Evolutionary conservation across 1,140 invertebrate genomes (phyloP), one percentile per base, ranked within the genome.

Genomic region (Lethocerus indicus): DNA sequence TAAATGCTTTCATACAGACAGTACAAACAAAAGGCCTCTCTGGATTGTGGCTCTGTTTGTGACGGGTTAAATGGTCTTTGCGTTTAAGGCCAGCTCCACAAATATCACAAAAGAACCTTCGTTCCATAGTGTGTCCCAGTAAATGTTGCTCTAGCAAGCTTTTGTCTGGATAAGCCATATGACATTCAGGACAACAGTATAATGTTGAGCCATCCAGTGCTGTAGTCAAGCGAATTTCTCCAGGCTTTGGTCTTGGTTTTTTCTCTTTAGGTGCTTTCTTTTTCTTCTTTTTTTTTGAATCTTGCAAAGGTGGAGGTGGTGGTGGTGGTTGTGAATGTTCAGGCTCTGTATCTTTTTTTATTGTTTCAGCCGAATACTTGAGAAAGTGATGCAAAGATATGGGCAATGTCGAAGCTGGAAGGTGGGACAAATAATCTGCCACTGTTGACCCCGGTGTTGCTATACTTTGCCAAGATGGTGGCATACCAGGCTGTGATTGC

Each of bases 161-260:
- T 45, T 82, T 76, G 58, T 87, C 83, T 0, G 83, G 81, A 61
- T 87, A 86, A 16, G 83, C 80, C 76, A 87, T 79, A 60, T 89
- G 83, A 58, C 85, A 87, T 59, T 87, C 83, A 1, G 84, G 83
- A 61, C 84, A 87, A 61, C 84, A 85, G 56, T 84, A 87, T 1
- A 87, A 60, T 0, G 83, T 85, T 16, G 82, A 84, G 1, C 85
- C 84, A 57, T 87, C 84, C 20, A 87, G 62, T 1, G 83, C 83
- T 2, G 83, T 87, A 0, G 82, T 84, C 16, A 88, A 63, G 23
- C 83, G 70, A 56, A 87, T 87, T 66, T 87, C 83, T 5, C 83
- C 83, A 0, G 84, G 83, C 58, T 84, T 84, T 0, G 83, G 80
- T 32, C 81, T 65, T 0, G 79, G 79, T 57, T 87, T 85, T 55